Conservation (phyloP, 2,797 vertebrate genomes). For the Taeniopygia guttata region DNA sequence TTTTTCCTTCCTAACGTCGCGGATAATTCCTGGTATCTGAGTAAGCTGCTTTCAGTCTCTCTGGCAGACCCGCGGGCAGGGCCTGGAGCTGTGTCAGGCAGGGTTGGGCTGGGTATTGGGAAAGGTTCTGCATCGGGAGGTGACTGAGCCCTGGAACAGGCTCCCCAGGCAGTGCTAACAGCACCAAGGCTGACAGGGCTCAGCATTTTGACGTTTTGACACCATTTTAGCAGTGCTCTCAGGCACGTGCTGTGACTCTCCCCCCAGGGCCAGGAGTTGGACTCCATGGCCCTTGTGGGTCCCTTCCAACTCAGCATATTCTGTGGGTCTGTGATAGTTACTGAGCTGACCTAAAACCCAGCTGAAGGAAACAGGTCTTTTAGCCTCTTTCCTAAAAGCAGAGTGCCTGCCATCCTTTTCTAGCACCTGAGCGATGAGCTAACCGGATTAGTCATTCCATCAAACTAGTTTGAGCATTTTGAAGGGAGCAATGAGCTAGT, state of each 20-base stretch:
- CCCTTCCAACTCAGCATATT: not conserved
- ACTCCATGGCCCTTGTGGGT: not conserved
- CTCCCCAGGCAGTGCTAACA: not conserved
- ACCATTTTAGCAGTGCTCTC: not conserved
- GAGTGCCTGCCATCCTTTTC: not conserved
- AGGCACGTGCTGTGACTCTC: accelerated
- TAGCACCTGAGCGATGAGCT: accelerated
- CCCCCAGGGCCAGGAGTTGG: no score
- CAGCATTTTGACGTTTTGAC: not conserved
- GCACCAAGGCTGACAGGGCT: not conserved
- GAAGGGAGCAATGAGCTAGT: not conserved
- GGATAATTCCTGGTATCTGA: not conserved
- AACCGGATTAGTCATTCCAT: not conserved
- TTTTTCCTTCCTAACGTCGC: no score
- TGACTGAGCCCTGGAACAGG: not conserved
- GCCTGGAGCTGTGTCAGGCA: not conserved
- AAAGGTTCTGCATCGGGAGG: not conserved
- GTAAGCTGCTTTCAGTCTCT: not conserved
- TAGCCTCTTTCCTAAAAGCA: not conserved
- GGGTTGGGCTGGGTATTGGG: not conserved
- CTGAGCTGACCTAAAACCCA: not conserved
- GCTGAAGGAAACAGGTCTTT: not conserved
- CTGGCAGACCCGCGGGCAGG: not conserved
- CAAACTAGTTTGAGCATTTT: not conserved
- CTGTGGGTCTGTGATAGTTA: not conserved